Conservation (phyloP, 1,140 invertebrate genomes). For the Heliconius congener region DNA sequence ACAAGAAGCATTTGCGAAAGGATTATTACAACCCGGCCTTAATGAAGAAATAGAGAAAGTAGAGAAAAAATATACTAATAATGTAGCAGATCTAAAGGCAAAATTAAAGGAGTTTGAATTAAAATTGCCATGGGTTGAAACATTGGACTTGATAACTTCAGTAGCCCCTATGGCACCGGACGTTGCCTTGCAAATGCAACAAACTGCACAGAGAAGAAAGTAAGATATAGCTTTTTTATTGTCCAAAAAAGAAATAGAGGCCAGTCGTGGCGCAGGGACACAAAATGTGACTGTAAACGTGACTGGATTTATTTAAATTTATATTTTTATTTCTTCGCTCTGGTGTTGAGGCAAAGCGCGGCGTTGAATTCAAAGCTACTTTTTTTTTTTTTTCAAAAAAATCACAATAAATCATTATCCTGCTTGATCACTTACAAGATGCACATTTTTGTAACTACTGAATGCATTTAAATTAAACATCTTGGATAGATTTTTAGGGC, state of each 20-base stretch:
- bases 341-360: no score
- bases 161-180: slow-evolving; percentile 91
- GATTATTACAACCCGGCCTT: slow-evolving; percentile 91
- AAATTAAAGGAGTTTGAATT: slow-evolving; percentile 88
- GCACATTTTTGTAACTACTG: no score
- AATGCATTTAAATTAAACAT: no score
- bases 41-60: slow-evolving; percentile 85
- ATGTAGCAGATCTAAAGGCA: slow-evolving; percentile 86
- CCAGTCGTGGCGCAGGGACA: no score
- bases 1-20: slow-evolving; percentile 91
- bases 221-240: slow-evolving; percentile 63
- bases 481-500: no score
- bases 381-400: neutral
- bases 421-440: no score
- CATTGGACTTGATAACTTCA: slow-evolving; percentile 88
- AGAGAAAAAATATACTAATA: slow-evolving; percentile 84
- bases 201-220: slow-evolving; percentile 86
- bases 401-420: no score
- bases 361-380: no score
- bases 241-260: neutral
- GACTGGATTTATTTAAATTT: no score
- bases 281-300: no score
- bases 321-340: no score
- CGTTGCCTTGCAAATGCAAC: slow-evolving; percentile 88
- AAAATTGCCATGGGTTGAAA: slow-evolving; percentile 92